Evolutionary conservation across 2,113 vertebrate genomes (phyloP).

Genomic region (Carettochelys insculpta): DNA sequence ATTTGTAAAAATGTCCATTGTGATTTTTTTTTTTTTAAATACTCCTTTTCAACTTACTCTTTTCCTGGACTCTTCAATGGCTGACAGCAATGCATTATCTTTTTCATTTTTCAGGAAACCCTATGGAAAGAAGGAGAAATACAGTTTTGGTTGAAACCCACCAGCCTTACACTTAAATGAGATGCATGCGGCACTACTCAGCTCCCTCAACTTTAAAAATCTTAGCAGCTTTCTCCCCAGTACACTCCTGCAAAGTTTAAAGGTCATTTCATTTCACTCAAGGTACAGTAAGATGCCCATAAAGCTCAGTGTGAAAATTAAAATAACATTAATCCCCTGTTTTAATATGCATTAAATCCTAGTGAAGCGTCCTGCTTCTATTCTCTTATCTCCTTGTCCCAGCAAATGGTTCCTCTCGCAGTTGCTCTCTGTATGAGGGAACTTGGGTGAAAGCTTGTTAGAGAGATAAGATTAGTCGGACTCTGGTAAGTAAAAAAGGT

Average conservation of each 20-base stretch:
- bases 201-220: not conserved
- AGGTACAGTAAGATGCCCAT: not conserved
- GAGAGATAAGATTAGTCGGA: conserved; percentile 31
- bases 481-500: not conserved
- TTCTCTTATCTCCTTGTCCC: conserved; percentile 57
- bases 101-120: conserved; percentile 98
- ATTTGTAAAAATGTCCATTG: not conserved
- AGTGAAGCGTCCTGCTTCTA: conserved; percentile 29
- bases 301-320: conserved; percentile 3
- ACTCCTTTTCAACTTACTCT: conserved; percentile 82
- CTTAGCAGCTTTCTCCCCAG: not conserved
- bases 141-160: conserved; percentile 5
- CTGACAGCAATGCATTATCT: conserved; percentile 95
- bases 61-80: conserved; percentile 96
- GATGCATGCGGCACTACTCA: not conserved
- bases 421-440: conserved; percentile 22
- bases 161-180: not conserved
- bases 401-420: conserved; percentile 42
- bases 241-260: conserved; percentile 23
- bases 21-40: not conserved
- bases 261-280: conserved; percentile 30
- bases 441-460: conserved; percentile 32
- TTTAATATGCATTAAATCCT: conserved; percentile 53
- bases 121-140: conserved; percentile 73
- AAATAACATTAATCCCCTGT: conserved; percentile 48